Percentiles rank a stretch among this genome's conserved stretches.
Conservation (phyloP, 2,797 vertebrate species). For the Melanotaenia boesemani region DNA sequence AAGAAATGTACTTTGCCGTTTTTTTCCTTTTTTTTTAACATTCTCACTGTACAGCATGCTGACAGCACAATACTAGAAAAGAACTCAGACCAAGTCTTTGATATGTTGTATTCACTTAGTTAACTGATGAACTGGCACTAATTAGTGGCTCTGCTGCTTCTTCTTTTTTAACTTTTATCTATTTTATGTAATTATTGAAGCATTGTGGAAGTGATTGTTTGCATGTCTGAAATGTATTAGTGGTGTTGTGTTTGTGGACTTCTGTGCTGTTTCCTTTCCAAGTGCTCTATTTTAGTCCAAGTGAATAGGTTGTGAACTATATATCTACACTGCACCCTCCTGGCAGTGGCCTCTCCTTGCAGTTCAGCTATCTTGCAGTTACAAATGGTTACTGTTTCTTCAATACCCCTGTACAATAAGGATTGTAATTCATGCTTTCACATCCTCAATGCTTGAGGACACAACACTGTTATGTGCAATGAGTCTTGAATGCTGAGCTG, state of each 20-base stretch:
- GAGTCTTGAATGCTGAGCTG: slow-evolving; percentile 53
- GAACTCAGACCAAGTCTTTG: slow-evolving; percentile 35
- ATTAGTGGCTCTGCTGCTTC: slow-evolving; percentile 7
- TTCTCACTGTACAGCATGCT: slow-evolving; percentile 46
- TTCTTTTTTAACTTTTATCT: background rate
- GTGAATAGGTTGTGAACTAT: slow-evolving; percentile 46
- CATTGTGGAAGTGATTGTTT: slow-evolving; percentile 36
- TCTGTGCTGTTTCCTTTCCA: slow-evolving; percentile 38
- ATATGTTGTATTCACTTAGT: slow-evolving; percentile 17
- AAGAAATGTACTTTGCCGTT: slow-evolving; percentile 34
- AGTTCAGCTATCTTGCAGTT: slow-evolving; percentile 48
- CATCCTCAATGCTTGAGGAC: slow-evolving; percentile 41
- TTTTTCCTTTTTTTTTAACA: background rate
- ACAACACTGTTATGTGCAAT: slow-evolving; percentile 39
- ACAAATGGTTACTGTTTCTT: slow-evolving; percentile 49
- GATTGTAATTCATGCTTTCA: slow-evolving; percentile 49
- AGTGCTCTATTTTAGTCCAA: slow-evolving; percentile 36
- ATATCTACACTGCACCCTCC: slow-evolving; percentile 79
- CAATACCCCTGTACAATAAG: slow-evolving; percentile 46
- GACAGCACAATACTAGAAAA: slow-evolving; percentile 42
- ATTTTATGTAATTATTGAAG: slow-evolving; percentile 20
- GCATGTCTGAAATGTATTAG: slow-evolving; percentile 56
- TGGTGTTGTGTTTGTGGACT: slow-evolving; percentile 57
- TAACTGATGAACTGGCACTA: background rate
- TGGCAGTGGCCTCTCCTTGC: slow-evolving; percentile 72